Evolutionary conservation across 2,888 invertebrate species (phyloP), one percentile per base, ranked within the genome.

Genomic region (Cosmia trapezina): DNA sequence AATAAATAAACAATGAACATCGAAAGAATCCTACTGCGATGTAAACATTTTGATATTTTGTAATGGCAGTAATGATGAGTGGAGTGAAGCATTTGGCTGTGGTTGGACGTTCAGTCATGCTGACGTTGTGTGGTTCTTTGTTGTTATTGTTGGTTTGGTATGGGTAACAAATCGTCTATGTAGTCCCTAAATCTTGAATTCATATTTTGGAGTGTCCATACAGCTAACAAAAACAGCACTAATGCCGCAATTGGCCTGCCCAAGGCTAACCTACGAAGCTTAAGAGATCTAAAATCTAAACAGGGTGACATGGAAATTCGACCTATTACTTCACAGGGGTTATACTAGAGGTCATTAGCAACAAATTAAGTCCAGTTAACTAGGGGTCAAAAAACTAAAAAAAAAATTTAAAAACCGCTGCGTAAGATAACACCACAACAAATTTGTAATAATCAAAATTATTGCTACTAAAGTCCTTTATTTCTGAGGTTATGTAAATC

Each of bases 1-100:
- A 85, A 82, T 79, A 85, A 85, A 85, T 76, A 85, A 85, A 85
- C 85, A 85, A 76, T 72, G 75, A 45, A 81, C 75, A 57, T 49
- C 70, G 65, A 79, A 85, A 79, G 82, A 84, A 85, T 84, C 67
- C 70, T 71, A 33, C 49, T 43, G 66, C 63, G 63, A 62, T 84
- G 84, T 85, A 83, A 85, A 85, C 80, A 83, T 77, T 73, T 51
- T 73, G 66, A 83, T 74, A 67, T 73, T 73, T 70, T 68, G 74
- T 53, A 41, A 49, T 75, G 41, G 7, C 54, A 56, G 69, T 78
- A 74, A 80, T 77, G 73, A 68, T 37, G 37, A 37, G 37, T 61
- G 63, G 37, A 37, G 37, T 61, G 63, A 78, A 68, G 79, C 28
- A 85, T 85, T 81, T 82, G 60, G 53, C 41, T 73, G 41, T 51